Percentiles rank a stretch among this genome's conserved stretches.
Evolutionary conservation across 2,113 vertebrate genomes (phyloP).

Genomic region (Acanthochromis polyacanthus): DNA sequence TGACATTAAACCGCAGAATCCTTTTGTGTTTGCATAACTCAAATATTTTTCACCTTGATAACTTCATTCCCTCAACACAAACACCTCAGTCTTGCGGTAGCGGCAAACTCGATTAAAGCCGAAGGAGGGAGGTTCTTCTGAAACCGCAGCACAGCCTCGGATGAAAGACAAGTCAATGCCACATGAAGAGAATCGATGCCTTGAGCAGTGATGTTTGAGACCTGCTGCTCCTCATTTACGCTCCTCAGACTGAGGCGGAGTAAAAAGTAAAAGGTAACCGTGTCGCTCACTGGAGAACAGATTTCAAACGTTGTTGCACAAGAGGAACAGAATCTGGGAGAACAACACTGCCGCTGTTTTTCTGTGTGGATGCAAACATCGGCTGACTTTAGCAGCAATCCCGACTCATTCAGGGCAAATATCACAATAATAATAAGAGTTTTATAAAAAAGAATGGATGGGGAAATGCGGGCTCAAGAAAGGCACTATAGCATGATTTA

Average conservation of each 20-base stretch:
- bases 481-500: too few species aligned
- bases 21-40: not conserved
- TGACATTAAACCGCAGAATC: constrained; percentile 6
- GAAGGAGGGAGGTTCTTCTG: not conserved
- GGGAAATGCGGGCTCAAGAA: too few species aligned
- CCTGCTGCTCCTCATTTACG: constrained; percentile 28
- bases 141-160: constrained; percentile 23
- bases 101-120: constrained; percentile 22
- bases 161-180: constrained; percentile 47
- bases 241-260: constrained; percentile 4
- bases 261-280: not conserved
- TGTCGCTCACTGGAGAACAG: constrained; percentile 12
- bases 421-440: too few species aligned
- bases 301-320: constrained; percentile 5
- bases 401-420: too few species aligned
- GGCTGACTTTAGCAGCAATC: not conserved
- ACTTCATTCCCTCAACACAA: constrained; percentile 16
- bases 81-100: constrained; percentile 7
- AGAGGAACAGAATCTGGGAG: not conserved
- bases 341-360: not conserved
- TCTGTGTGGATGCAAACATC: too few species aligned
- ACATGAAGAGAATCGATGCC: constrained; percentile 54
- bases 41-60: constrained; percentile 21
- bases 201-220: constrained; percentile 26
- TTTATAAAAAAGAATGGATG: too few species aligned